phyloP scores from a whole-genome alignment of 2,888 invertebrate species.

The Phortica okadai region DNA sequence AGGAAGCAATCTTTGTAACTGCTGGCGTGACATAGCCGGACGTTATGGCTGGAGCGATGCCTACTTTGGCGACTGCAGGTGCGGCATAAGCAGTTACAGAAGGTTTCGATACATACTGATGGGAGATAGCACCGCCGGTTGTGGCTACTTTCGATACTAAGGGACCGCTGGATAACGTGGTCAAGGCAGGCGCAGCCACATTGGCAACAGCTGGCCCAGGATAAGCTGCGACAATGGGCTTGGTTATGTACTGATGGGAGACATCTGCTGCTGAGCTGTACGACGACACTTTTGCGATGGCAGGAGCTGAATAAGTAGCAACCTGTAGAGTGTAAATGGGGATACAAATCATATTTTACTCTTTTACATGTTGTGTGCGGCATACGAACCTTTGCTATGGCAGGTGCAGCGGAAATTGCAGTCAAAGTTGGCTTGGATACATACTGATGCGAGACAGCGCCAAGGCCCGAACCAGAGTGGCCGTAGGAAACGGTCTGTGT shows the following conservation, averaged over 20 bases:
- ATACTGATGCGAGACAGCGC: conserved; percentile 62
- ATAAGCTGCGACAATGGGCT: conserved; percentile 50
- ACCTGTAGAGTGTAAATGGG: neutral
- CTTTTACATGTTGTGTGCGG: conserved; percentile 21
- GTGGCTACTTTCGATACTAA: conserved; percentile 21
- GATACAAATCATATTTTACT: neutral
- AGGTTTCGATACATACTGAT: conserved; percentile 67
- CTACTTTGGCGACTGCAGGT: conserved; percentile 41
- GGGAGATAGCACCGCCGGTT: conserved; percentile 50
- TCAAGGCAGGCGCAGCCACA: conserved; percentile 45
- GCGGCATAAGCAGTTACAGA: conserved; percentile 40
- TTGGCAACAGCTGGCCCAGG: conserved; percentile 37
- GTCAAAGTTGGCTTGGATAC: conserved; percentile 60
- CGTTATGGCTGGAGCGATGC: conserved; percentile 40
- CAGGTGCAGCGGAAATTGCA: conserved; percentile 35
- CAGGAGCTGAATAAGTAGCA: conserved; percentile 51
- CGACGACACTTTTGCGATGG: conserved; percentile 47
- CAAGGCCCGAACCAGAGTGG: conserved; percentile 42
- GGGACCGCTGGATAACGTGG: conserved; percentile 25
- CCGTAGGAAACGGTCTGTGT: conserved; percentile 56
- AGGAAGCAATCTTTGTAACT: conserved; percentile 24
- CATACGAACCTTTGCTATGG: conserved; percentile 42
- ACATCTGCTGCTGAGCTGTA: conserved; percentile 51
- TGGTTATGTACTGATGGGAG: conserved; percentile 66
- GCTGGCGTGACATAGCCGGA: conserved; percentile 34